A percentile compares a stretch with the other conserved stretches of the same genome.
These are phyloP conservation scores for Coelopa frigida DNA, from an alignment of 1,140 invertebrate species.

Conservation along the genomic window DNA sequence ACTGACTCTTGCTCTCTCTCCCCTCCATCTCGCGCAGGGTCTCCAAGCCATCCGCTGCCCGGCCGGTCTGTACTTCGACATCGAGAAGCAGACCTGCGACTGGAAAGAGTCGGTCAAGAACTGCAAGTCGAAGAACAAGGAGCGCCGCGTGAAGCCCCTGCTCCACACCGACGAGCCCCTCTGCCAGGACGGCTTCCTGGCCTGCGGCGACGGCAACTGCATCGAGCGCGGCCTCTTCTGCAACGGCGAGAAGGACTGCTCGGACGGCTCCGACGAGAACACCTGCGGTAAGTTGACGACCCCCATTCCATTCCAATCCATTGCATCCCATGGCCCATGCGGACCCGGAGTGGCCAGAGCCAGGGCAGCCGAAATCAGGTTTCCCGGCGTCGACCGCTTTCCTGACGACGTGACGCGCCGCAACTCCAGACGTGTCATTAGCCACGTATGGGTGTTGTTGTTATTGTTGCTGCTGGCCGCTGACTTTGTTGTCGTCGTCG, in stretches of 20 bases:
- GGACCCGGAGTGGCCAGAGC: too few species aligned
- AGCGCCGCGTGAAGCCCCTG: slow-evolving; percentile 80
- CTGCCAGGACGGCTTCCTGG: slow-evolving; percentile 77
- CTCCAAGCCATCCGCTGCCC: slow-evolving; percentile 89
- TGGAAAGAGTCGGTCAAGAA: slow-evolving; percentile 93
- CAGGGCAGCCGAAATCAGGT: too few species aligned
- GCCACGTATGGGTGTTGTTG: too few species aligned
- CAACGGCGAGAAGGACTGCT: slow-evolving; percentile 86
- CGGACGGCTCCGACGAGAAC: slow-evolving; percentile 85
- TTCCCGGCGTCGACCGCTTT: too few species aligned
- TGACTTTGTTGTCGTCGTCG: too few species aligned
- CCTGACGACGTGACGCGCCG: too few species aligned
- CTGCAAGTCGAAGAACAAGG: slow-evolving; percentile 86
- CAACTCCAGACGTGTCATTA: too few species aligned
- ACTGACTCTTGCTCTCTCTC: too few species aligned
- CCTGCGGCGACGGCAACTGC: slow-evolving; percentile 80
- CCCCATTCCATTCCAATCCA: too few species aligned
- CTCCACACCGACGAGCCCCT: slow-evolving; percentile 86
- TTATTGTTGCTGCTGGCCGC: too few species aligned
- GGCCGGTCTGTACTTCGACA: slow-evolving; percentile 87
- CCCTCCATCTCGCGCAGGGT: too few species aligned
- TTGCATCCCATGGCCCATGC: too few species aligned
- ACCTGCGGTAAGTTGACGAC: slow-evolving; percentile 86
- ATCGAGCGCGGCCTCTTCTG: slow-evolving; percentile 88
- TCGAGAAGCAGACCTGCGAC: slow-evolving; percentile 92